Evolutionary conservation across 2,888 invertebrate genomes (phyloP).

Genomic region (Ophraella communa): DNA sequence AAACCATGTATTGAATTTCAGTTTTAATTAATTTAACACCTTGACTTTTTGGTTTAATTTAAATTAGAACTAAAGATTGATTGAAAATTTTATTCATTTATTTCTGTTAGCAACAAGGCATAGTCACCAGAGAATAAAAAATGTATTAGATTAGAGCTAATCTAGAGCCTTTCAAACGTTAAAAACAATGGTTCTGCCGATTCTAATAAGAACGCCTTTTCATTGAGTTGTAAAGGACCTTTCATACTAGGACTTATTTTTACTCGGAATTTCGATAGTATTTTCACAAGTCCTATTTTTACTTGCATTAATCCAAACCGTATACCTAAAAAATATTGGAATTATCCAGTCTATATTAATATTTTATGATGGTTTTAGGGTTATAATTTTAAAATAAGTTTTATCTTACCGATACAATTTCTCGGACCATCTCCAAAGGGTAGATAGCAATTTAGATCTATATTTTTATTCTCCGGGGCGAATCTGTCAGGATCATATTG

Average conservation of each 20-base stretch:
- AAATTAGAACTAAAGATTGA: too few relatives aligned
- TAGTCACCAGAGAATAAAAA: too few relatives aligned
- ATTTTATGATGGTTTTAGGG: too few relatives aligned
- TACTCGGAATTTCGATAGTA: slow-evolving; percentile 32
- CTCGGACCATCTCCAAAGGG: slow-evolving; percentile 48
- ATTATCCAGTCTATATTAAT: too few relatives aligned
- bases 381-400: not conserved
- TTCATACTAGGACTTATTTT: slow-evolving; percentile 35
- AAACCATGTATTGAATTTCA: too few relatives aligned
- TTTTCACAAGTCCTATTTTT: slow-evolving; percentile 34
- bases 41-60: too few relatives aligned
- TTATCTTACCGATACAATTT: slow-evolving; percentile 44
- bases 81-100: too few relatives aligned
- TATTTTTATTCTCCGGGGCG: slow-evolving; percentile 35
- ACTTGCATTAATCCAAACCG: slow-evolving; percentile 41
- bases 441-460: slow-evolving; percentile 36
- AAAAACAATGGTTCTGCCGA: slow-evolving; percentile 30
- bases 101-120: too few relatives aligned
- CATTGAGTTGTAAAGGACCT: slow-evolving; percentile 33
- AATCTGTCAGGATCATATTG: slow-evolving; percentile 46
- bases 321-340: slow-evolving; percentile 33
- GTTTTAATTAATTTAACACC: too few relatives aligned
- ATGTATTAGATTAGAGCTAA: not conserved
- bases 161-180: slow-evolving; percentile 25
- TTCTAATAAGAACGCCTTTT: slow-evolving; percentile 22